phyloP scores from a whole-genome alignment of 2,888 invertebrate species.

The Macaria notata region DNA sequence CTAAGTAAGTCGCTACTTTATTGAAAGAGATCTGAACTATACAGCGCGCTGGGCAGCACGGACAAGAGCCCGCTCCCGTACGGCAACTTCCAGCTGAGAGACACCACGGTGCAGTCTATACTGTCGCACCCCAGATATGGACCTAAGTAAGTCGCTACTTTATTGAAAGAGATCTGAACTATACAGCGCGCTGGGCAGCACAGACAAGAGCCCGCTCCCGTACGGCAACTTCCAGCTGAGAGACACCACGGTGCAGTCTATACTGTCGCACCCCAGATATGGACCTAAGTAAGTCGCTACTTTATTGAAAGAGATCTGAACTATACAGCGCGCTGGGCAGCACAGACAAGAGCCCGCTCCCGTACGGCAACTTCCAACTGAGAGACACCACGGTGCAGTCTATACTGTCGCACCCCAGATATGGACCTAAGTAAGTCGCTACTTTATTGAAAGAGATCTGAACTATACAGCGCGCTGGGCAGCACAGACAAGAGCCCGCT shows the following conservation, averaged over 20 bases:
- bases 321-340: slow-evolving; percentile 88
- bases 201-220: slow-evolving; percentile 95
- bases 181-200: slow-evolving; percentile 91
- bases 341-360: slow-evolving; percentile 95
- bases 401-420: slow-evolving; percentile 93
- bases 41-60: slow-evolving; percentile 94
- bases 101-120: slow-evolving; percentile 96
- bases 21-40: too few species aligned
- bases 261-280: slow-evolving; percentile 93
- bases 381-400: slow-evolving; percentile 96
- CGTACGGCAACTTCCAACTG: slow-evolving; percentile 96
- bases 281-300: slow-evolving; percentile 87
- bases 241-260: slow-evolving; percentile 96
- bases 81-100: slow-evolving; percentile 96
- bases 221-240: slow-evolving; percentile 97
- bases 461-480: slow-evolving; percentile 81
- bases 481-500: slow-evolving; percentile 96
- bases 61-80: slow-evolving; percentile 96
- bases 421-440: slow-evolving; percentile 89
- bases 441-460: too few species aligned
- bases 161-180: too few species aligned
- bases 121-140: slow-evolving; percentile 94
- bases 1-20: slow-evolving; percentile 82
- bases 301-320: too few species aligned
- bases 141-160: slow-evolving; percentile 84